These are phyloP conservation scores for Resseliella maxima DNA, from an alignment of 2,888 invertebrate species.

Conservation along the genomic window DNA sequence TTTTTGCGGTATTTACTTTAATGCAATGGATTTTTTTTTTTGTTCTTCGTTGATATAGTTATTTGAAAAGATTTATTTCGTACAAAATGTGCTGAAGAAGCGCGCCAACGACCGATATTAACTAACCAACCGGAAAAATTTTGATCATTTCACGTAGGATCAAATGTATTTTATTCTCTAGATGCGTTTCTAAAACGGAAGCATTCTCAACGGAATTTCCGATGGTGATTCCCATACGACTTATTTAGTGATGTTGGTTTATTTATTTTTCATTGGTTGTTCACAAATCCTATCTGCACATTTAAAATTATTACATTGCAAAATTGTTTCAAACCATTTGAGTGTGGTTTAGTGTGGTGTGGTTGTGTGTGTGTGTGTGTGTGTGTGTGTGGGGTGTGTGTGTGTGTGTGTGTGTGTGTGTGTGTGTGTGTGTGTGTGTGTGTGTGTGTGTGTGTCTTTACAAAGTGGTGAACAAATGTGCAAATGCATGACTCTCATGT, in stretches of 20 bases:
- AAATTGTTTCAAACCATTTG: not conserved
- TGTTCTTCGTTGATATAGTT: conserved; percentile 4
- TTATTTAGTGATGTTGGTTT: conserved; percentile 1
- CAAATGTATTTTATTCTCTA: not conserved
- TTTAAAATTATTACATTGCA: not conserved
- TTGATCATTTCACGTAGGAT: not conserved
- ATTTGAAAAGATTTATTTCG: not conserved
- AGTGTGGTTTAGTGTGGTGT: not conserved
- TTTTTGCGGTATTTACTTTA: not conserved
- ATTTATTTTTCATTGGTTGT: conserved; percentile 19
- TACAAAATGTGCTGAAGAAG: not conserved
- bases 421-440: too few relatives aligned
- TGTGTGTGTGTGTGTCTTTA: too few relatives aligned
- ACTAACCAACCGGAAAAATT: conserved; percentile 17
- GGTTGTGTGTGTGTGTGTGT: too few relatives aligned
- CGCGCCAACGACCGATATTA: not conserved
- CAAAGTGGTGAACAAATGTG: too few relatives aligned
- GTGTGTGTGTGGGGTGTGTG: too few relatives aligned
- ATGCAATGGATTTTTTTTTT: not conserved
- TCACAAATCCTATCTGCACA: not conserved
- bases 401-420: too few relatives aligned
- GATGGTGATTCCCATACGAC: not conserved
- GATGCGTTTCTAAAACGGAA: not conserved
- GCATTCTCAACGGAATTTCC: conserved; percentile 3
- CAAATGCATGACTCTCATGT: not conserved